Percentiles rank a stretch among this genome's conserved stretches.
Evolutionary conservation across 2,113 vertebrate species (phyloP).

Genomic region (Oncorhynchus mykiss): DNA sequence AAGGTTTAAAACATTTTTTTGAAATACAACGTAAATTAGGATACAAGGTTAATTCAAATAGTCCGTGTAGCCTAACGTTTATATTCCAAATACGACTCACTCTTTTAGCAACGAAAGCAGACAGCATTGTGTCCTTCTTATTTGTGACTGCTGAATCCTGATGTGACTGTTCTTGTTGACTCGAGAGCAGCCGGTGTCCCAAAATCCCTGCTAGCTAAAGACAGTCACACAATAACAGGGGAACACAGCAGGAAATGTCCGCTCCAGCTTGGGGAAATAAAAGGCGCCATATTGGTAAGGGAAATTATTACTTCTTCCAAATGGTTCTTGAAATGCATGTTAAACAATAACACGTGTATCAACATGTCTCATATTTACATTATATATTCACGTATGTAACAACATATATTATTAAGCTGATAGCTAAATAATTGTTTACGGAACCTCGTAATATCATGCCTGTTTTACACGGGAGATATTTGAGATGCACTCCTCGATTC

Average conservation of each 20-base stretch:
- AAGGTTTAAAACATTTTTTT: too few species aligned
- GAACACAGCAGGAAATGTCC: background rate
- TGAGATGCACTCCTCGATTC: background rate
- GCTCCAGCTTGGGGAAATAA: too few species aligned
- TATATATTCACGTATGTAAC: background rate
- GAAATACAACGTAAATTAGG: too few species aligned
- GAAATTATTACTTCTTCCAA: too few species aligned
- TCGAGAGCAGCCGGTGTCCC: background rate
- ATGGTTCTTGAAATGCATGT: too few species aligned
- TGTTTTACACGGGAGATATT: background rate
- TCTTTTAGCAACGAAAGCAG: slow-evolving; percentile 45
- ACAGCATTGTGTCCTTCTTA: slow-evolving; percentile 48
- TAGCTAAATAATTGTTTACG: background rate
- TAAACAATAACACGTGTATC: background rate
- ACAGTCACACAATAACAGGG: background rate
- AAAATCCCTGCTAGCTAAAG: background rate
- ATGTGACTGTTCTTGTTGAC: background rate
- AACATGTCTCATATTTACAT: background rate
- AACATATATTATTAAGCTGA: background rate
- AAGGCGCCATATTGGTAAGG: too few species aligned
- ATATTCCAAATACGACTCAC: slow-evolving; percentile 48
- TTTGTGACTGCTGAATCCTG: background rate
- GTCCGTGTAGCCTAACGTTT: background rate
- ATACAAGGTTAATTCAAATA: too few species aligned
- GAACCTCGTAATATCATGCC: background rate